These are phyloP conservation scores for Mastacembelus armatus DNA, from an alignment of 2,797 vertebrate genomes.

Conservation along the genomic window DNA sequence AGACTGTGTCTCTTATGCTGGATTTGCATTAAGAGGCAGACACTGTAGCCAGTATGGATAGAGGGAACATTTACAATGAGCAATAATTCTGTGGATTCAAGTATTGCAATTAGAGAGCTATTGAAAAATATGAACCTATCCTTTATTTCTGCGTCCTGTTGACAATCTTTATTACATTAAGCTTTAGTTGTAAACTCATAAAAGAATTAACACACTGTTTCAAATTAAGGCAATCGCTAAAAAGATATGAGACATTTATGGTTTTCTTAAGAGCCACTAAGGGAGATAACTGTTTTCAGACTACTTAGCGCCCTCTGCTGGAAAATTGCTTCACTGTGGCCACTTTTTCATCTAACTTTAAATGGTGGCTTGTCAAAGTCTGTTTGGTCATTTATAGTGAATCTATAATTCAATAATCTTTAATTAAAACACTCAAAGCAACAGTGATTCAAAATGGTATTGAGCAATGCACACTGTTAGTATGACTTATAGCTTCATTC, in stretches of 20 bases:
- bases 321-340: neutral
- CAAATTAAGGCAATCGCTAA: neutral
- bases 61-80: neutral
- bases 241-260: conserved; percentile 40
- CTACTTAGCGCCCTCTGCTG: conserved; percentile 53
- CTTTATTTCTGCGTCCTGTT: neutral
- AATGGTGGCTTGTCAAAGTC: neutral
- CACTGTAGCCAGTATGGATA: neutral
- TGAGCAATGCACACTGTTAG: neutral
- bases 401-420: conserved; percentile 28
- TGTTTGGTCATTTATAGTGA: neutral
- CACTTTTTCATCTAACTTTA: neutral
- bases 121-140: neutral
- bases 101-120: too few species aligned
- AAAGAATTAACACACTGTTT: neutral
- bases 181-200: neutral
- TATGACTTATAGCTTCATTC: conserved; percentile 4
- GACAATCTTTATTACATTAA: neutral
- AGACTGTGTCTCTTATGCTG: too few species aligned
- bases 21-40: too few species aligned
- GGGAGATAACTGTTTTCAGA: neutral
- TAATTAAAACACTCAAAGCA: neutral
- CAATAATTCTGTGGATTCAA: too few species aligned
- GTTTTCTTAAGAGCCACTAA: neutral
- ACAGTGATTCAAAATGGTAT: neutral